phyloP scores from a whole-genome alignment of 2,113 vertebrate genomes.

The Hippocampus abdominalis region DNA sequence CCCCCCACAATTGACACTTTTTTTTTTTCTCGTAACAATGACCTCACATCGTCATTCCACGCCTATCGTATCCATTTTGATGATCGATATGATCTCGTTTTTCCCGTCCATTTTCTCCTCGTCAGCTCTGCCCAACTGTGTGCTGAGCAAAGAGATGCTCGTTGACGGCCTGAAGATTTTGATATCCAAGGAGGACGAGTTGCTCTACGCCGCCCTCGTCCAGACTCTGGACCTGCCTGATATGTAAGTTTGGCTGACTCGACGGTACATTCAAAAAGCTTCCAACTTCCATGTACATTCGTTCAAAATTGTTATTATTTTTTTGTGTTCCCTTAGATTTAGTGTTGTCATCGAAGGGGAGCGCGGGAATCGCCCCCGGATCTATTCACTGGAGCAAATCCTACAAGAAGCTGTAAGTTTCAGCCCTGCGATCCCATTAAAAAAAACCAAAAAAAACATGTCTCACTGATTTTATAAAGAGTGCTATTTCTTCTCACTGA shows the following conservation, averaged over 20 bases:
- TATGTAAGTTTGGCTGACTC: conserved; percentile 76
- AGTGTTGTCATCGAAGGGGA: conserved; percentile 92
- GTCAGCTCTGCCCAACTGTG: conserved; percentile 77
- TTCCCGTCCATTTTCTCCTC: conserved; percentile 21
- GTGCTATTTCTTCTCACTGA: no score
- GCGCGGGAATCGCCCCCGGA: conserved; percentile 85
- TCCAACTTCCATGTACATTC: not conserved
- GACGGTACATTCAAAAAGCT: not conserved
- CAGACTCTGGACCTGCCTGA: conserved; percentile 89
- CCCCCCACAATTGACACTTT: conserved; percentile 13
- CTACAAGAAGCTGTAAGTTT: conserved; percentile 89
- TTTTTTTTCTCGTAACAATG: conserved; percentile 13
- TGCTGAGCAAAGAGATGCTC: conserved; percentile 86
- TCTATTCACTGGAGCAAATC: conserved; percentile 93
- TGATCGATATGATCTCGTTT: conserved; percentile 5
- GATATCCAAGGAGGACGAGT: conserved; percentile 91
- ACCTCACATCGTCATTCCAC: conserved; percentile 21
- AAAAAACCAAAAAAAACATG: not conserved
- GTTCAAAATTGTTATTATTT: not conserved
- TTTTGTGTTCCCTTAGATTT: conserved; percentile 71
- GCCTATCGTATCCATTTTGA: conserved; percentile 27
- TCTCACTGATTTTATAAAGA: no score
- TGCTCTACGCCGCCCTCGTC: conserved; percentile 89
- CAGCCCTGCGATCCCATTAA: not conserved
- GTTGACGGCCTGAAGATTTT: conserved; percentile 91